These are phyloP conservation scores for Apoda limacodes DNA, from an alignment of 2,888 invertebrate species.

Conservation along the genomic window DNA sequence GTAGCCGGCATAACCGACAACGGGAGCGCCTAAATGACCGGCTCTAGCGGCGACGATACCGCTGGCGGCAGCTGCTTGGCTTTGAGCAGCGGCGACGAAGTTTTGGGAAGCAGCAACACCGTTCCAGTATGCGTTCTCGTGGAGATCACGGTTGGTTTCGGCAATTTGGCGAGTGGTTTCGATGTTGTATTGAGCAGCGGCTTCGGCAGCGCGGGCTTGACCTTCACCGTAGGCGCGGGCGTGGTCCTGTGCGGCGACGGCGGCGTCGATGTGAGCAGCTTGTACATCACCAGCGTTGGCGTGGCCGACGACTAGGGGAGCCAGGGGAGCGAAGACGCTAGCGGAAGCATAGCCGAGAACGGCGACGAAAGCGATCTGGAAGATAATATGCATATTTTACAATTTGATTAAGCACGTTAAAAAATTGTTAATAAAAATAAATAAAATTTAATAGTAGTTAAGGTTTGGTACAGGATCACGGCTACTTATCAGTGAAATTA, in stretches of 20 bases:
- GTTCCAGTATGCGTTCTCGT: conserved; percentile 50
- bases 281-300: conserved; percentile 48
- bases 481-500: too few species aligned
- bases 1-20: conserved; percentile 11
- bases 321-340: conserved; percentile 19
- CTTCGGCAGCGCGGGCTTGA: conserved; percentile 23
- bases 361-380: conserved; percentile 43
- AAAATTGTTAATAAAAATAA: too few species aligned
- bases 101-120: conserved; percentile 40
- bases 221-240: conserved; percentile 33
- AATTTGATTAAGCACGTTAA: too few species aligned
- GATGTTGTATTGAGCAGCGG: conserved; percentile 36
- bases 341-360: conserved; percentile 43
- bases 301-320: conserved; percentile 31
- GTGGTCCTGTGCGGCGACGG: conserved; percentile 35
- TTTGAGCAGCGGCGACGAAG: conserved; percentile 43
- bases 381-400: too few species aligned
- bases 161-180: conserved; percentile 36
- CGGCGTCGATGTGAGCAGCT: conserved; percentile 50
- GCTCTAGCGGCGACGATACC: conserved; percentile 30
- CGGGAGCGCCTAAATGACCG: conserved; percentile 18
- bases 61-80: conserved; percentile 38
- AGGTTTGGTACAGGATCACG: too few species aligned
- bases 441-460: too few species aligned
- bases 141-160: conserved; percentile 37